Conservation (phyloP, 2,888 invertebrate genomes). For the Drosophila neonasuta region DNA sequence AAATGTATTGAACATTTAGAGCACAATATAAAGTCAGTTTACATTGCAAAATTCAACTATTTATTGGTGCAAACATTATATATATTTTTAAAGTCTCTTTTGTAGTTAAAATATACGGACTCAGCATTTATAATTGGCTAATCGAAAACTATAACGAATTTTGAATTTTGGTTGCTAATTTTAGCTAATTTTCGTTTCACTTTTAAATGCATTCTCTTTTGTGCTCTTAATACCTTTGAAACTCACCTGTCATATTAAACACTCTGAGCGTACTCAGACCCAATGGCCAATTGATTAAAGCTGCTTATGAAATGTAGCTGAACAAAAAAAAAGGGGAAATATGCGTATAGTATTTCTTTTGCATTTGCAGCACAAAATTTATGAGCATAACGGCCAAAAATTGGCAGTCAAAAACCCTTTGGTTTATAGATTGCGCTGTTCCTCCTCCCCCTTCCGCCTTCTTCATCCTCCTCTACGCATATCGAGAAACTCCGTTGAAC, state of each 20-base stretch:
- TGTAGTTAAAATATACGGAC: too few species aligned
- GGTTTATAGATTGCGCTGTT: constrained; percentile 28
- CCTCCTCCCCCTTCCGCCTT: not conserved
- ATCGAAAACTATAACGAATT: too few species aligned
- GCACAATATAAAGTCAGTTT: too few species aligned
- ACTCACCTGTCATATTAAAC: not conserved
- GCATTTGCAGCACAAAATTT: constrained; percentile 41
- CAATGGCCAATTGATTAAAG: constrained; percentile 37
- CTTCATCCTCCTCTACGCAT: not conserved
- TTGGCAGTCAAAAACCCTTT: constrained; percentile 49
- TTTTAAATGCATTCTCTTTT: not conserved
- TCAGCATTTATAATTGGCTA: too few species aligned
- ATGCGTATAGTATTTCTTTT: not conserved
- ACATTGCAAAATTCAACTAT: too few species aligned
- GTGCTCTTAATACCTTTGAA: not conserved
- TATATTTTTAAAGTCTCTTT: too few species aligned
- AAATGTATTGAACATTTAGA: too few species aligned
- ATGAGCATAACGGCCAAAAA: constrained; percentile 36
- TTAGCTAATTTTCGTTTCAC: not conserved
- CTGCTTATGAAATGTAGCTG: constrained; percentile 28
- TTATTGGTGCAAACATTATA: too few species aligned
- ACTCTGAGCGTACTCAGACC: not conserved
- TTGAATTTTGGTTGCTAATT: not conserved
- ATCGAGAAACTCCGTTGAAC: not conserved
- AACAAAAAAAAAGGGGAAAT: not conserved